Base-by-base conservation (phyloP, 1,140 invertebrate genomes). In the Phthorimaea operculella region DNA sequence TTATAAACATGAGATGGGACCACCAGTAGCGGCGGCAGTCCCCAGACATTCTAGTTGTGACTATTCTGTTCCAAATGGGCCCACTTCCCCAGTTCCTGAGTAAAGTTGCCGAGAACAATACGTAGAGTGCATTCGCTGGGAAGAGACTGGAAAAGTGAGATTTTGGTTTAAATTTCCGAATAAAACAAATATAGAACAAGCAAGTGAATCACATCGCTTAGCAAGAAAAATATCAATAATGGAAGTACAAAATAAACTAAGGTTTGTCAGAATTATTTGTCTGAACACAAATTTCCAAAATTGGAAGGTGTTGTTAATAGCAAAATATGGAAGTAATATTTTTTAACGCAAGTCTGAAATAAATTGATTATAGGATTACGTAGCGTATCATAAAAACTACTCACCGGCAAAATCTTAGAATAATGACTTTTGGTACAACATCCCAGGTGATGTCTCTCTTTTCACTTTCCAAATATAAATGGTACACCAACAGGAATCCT, bases 1-100 rank as follows among this genome's bases (percentile, higher is more conserved):
- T 60, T 28, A 56, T 53, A 34, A 50, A 60, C 8, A 60, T 51
- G 12, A 60, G 33, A 50, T 60, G 58, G 8, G 51, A 36, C 58
- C 58, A 60, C 54, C 54, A 56, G 18, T 52, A 56, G 5, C 8
- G n/a, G 12, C 51, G 21, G 21, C 58, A 60, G 42, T 56, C 51
- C 6, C 4, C 33, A 3, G 36, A 39, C 36, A 39, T 39, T 39
- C n/a, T 39, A n/a, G 10, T 39, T 12, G 10, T 39, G 36, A 39
- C n/a, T 10, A 12, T 12, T n/a, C 10, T 12, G 4, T 39, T 39
- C 36, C 36, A 39, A 12, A 39, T 10, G 3, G 36, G 36, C 10
- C 36, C 36, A 10, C 10, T 12, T 12, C 36, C 36, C 36, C 36
- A 39, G 10, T 39, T 10, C 10, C 36, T 10, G n/a, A 39, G 10